These are phyloP conservation scores for Tinea trinotella DNA, from an alignment of 2,888 invertebrate species.

Conservation along the genomic window DNA sequence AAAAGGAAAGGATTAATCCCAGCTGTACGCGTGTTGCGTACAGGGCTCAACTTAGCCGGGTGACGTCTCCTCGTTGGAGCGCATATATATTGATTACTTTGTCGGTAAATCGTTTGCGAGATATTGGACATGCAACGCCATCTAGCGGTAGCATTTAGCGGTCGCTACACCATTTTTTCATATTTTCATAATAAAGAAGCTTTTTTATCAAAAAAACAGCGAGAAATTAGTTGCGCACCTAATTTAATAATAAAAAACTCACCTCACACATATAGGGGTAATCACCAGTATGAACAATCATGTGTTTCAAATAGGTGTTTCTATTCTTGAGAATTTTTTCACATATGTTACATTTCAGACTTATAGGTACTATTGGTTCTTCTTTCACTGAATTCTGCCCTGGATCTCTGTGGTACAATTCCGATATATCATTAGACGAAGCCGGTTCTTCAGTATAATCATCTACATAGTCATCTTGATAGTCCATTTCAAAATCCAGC, in stretches of 20 bases:
- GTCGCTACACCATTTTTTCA: no score
- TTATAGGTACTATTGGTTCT: slow-evolving; percentile 19
- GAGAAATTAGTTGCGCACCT: no score
- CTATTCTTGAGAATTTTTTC: slow-evolving; percentile 7
- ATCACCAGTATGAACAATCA: slow-evolving; percentile 14
- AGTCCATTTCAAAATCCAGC: slow-evolving; percentile 20
- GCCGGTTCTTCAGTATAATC: slow-evolving; percentile 25
- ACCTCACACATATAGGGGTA: slow-evolving; percentile 17
- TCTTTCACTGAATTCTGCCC: slow-evolving; percentile 21
- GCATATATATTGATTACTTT: no score
- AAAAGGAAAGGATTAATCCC: no score
- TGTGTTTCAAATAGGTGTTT: slow-evolving; percentile 7
- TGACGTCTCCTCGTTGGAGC: no score
- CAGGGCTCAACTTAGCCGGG: no score
- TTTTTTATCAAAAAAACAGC: no score
- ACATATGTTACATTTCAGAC: slow-evolving; percentile 23
- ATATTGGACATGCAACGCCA: no score
- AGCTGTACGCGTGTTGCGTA: no score
- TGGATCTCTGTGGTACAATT: not conserved
- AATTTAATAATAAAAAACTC: not conserved
- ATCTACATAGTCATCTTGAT: slow-evolving; percentile 25
- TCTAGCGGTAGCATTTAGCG: no score
- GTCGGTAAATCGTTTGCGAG: no score
- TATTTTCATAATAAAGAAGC: no score
- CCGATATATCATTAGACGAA: slow-evolving; percentile 21